Evolutionary conservation across 92 coral and sea anemone genomes (phyloP).

Genomic region (Epizoanthus fatuus): DNA sequence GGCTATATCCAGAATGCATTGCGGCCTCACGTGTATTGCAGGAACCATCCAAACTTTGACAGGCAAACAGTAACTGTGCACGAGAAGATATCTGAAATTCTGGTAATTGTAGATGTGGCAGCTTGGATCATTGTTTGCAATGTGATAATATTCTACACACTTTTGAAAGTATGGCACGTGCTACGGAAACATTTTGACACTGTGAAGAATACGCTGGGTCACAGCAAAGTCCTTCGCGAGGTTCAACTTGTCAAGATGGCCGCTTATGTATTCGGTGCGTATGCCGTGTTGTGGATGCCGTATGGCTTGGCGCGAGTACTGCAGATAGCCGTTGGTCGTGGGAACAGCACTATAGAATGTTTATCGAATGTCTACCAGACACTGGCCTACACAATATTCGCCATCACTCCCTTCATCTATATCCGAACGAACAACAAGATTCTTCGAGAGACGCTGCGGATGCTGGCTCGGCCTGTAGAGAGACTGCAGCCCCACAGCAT

Average conservation of each 20-base stretch:
- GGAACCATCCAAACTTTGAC: constrained; percentile 10
- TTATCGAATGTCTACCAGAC: constrained; percentile 24
- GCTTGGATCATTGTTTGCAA: constrained; percentile 25
- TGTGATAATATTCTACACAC: constrained; percentile 13
- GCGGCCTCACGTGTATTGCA: constrained; percentile 8
- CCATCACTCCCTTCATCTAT: constrained; percentile 28
- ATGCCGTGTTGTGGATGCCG: constrained; percentile 20
- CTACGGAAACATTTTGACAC: constrained; percentile 29
- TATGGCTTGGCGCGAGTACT: constrained; percentile 29
- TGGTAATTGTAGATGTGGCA: constrained; percentile 18
- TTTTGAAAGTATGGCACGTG: constrained; percentile 32
- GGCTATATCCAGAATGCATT: constrained; percentile 33
- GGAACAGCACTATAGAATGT: not conserved
- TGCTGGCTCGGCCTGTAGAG: not conserved
- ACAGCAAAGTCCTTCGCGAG: constrained; percentile 22
- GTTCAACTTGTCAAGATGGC: constrained; percentile 39
- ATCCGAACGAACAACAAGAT: constrained; percentile 31
- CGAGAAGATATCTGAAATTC: constrained; percentile 17
- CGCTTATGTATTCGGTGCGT: constrained; percentile 29
- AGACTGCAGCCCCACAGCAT: constrained; percentile 14
- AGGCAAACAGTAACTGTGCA: constrained; percentile 1
- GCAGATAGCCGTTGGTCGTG: not conserved
- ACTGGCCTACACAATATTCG: constrained; percentile 35
- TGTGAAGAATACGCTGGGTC: constrained; percentile 26
- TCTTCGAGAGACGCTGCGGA: constrained; percentile 20